Conservation (phyloP, 2,888 invertebrate genomes). For the Agrochola circellaris region DNA sequence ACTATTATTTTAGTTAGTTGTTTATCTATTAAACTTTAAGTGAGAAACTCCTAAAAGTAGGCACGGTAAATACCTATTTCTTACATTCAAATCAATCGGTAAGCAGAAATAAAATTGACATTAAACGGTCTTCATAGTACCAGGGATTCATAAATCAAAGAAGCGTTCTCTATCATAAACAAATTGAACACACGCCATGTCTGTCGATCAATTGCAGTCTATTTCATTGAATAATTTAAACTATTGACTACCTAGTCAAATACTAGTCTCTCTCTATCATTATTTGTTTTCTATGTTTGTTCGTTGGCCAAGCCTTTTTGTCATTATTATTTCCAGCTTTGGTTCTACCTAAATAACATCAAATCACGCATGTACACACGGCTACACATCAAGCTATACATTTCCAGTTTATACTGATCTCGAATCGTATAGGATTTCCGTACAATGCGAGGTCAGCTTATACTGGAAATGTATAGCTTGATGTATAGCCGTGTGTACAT, state of each 20-base stretch:
- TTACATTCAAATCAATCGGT: neutral
- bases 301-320: neutral
- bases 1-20: too few relatives aligned
- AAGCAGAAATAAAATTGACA: neutral
- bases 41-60: too few relatives aligned
- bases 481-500: too few relatives aligned
- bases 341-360: neutral
- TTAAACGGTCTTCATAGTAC: constrained; percentile 13
- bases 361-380: too few relatives aligned
- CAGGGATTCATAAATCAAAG: constrained; percentile 32
- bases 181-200: constrained; percentile 22
- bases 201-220: constrained; percentile 15
- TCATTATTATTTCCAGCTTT: constrained; percentile 4
- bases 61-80: too few relatives aligned
- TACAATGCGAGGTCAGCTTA: too few relatives aligned
- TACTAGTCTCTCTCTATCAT: neutral
- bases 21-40: too few relatives aligned
- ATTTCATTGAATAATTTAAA: constrained; percentile 41
- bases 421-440: too few relatives aligned
- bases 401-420: too few relatives aligned
- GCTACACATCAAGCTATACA: too few relatives aligned
- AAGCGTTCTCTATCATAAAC: constrained; percentile 20
- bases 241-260: constrained; percentile 1
- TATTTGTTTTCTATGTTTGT: constrained; percentile 5
- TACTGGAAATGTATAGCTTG: too few relatives aligned